Evolutionary conservation across 2,113 vertebrate species (phyloP).

Genomic region (Phalacrocorax pelagicus): DNA sequence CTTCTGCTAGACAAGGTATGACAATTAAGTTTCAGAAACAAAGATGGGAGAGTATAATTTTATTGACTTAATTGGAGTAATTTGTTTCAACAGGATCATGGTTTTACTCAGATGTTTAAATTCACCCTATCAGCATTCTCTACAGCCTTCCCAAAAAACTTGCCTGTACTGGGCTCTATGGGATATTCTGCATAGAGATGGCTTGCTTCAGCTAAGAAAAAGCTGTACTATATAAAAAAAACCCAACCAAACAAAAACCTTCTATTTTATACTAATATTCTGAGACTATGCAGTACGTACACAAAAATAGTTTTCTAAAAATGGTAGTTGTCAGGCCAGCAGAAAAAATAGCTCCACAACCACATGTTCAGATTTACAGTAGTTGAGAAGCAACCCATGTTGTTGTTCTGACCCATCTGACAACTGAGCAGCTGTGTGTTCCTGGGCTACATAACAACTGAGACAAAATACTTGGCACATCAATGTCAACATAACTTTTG

Average conservation of each 20-base stretch:
- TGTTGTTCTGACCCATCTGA: background rate
- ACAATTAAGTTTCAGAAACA: background rate
- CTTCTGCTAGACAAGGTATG: background rate
- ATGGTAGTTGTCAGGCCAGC: background rate
- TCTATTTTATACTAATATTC: background rate
- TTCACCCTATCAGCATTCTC: background rate
- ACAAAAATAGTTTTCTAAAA: background rate
- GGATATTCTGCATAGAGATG: background rate
- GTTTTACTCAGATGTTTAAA: background rate
- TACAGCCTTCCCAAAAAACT: background rate
- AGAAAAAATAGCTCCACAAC: background rate
- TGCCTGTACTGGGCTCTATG: background rate
- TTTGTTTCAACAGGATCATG: background rate
- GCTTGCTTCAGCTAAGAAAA: background rate
- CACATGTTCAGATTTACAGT: background rate
- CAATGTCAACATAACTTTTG: background rate
- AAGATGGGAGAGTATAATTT: background rate
- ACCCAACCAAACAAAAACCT: too few species aligned
- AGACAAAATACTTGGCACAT: fast-evolving
- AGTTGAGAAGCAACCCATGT: background rate
- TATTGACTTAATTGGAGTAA: background rate
- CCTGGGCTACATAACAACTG: fast-evolving
- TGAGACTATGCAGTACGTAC: background rate
- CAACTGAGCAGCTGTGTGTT: fast-evolving
- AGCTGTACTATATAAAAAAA: background rate